A percentile compares a stretch with the other conserved stretches of the same genome.
These are phyloP conservation scores for Dendronephthya gigantea DNA, from an alignment of 64 coral and sea anemone genomes.

Conservation along the genomic window DNA sequence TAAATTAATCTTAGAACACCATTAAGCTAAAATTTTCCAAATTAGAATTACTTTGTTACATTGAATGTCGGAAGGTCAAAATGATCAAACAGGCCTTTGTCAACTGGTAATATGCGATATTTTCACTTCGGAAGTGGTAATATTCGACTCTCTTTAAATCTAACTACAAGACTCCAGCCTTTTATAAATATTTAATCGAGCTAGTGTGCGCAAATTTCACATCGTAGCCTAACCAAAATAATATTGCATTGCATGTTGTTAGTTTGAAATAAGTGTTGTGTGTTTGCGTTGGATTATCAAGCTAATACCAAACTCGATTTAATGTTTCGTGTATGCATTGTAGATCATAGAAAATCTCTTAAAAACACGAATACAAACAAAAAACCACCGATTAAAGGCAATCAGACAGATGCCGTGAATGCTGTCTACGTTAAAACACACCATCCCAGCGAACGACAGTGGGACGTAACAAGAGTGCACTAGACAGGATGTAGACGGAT, in stretches of 20 bases:
- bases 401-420: neutral
- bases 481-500: neutral
- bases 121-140: neutral
- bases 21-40: neutral
- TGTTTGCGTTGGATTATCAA: neutral
- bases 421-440: neutral
- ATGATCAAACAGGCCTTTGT: neutral
- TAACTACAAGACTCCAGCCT: neutral
- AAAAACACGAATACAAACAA: neutral
- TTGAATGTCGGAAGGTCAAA: neutral
- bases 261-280: neutral
- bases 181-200: neutral
- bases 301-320: neutral
- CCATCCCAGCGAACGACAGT: neutral
- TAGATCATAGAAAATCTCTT: neutral
- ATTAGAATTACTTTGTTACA: slow-evolving; percentile 4
- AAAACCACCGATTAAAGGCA: neutral
- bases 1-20: neutral
- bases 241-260: neutral
- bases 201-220: neutral
- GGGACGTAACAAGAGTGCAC: neutral
- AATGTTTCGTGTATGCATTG: neutral
- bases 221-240: neutral
- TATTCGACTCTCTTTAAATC: neutral
- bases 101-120: neutral